Conservation (phyloP, 2,113 vertebrate species). For the Clarias batrachus region DNA sequence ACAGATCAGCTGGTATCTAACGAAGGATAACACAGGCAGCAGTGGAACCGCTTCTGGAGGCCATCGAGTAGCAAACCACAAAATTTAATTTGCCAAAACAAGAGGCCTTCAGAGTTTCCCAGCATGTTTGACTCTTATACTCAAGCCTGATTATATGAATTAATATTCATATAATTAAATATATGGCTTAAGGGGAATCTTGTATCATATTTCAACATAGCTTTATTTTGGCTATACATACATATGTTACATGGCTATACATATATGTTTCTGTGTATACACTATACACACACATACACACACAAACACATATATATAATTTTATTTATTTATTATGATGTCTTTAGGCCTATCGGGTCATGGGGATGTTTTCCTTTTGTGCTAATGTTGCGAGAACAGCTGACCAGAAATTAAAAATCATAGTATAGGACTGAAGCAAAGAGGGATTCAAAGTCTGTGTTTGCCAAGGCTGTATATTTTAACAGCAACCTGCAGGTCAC, state of each 20-base stretch:
- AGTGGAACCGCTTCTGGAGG: constrained; percentile 5
- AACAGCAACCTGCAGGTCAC: constrained; percentile 32
- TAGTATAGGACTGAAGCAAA: constrained; percentile 13
- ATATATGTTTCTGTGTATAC: neutral
- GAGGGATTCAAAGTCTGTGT: constrained; percentile 1
- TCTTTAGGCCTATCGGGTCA: neutral
- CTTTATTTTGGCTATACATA: too few relatives aligned
- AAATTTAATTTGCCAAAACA: neutral
- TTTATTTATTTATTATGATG: neutral
- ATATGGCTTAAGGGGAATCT: neutral
- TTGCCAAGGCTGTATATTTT: constrained; percentile 22
- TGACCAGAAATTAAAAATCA: constrained; percentile 17
- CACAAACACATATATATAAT: too few relatives aligned
- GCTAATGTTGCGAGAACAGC: neutral
- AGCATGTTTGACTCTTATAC: neutral
- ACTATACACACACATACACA: neutral
- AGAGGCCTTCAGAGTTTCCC: neutral
- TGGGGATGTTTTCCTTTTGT: neutral
- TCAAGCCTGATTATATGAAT: neutral
- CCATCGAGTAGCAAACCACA: neutral
- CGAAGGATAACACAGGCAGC: neutral
- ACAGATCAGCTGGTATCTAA: constrained; percentile 26
- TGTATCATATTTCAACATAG: neutral
- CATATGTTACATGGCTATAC: too few relatives aligned
- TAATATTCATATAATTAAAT: neutral